A percentile compares a stretch with the other conserved stretches of the same genome.
Evolutionary conservation across 2,797 vertebrate species (phyloP).

Genomic region (Cottoperca gobio): DNA sequence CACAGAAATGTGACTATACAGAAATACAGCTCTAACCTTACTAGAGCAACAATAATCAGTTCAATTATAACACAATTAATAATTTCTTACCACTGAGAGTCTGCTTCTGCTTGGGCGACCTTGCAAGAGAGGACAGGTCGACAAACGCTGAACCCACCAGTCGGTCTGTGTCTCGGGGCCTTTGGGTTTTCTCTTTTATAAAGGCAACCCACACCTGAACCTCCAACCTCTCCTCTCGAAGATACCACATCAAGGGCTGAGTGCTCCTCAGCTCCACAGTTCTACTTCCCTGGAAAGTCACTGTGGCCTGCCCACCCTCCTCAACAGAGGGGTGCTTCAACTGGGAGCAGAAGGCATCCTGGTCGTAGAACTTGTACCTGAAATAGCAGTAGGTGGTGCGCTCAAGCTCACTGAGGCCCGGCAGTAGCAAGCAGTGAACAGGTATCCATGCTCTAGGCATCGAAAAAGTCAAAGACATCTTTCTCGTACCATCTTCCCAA

Average conservation of each 20-base stretch:
- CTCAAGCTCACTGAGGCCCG: constrained; percentile 84
- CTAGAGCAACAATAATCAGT: background rate
- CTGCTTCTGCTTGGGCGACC: constrained; percentile 73
- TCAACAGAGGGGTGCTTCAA: constrained; percentile 86
- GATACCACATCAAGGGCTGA: constrained; percentile 91
- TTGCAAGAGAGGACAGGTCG: constrained; percentile 85
- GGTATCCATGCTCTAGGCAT: constrained; percentile 92
- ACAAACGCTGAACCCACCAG: constrained; percentile 94
- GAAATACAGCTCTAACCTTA: background rate
- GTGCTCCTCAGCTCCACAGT: constrained; percentile 82
- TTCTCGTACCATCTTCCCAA: constrained; percentile 43
- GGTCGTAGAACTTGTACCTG: constrained; percentile 91
- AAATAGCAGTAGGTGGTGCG: constrained; percentile 91
- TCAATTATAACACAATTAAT: background rate
- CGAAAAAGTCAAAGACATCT: constrained; percentile 82
- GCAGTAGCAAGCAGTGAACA: constrained; percentile 85
- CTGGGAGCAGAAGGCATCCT: constrained; percentile 87
- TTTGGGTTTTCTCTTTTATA: constrained; percentile 84
- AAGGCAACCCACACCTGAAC: constrained; percentile 94
- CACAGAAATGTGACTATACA: constrained; percentile 25
- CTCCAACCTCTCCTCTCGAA: constrained; percentile 93
- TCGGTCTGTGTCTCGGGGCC: constrained; percentile 90
- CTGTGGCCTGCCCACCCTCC: constrained; percentile 70
- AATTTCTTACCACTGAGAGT: constrained; percentile 84
- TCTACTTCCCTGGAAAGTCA: constrained; percentile 86